These are phyloP conservation scores for Semnornis frantzii DNA, from an alignment of 2,113 vertebrate species.

Conservation along the genomic window DNA sequence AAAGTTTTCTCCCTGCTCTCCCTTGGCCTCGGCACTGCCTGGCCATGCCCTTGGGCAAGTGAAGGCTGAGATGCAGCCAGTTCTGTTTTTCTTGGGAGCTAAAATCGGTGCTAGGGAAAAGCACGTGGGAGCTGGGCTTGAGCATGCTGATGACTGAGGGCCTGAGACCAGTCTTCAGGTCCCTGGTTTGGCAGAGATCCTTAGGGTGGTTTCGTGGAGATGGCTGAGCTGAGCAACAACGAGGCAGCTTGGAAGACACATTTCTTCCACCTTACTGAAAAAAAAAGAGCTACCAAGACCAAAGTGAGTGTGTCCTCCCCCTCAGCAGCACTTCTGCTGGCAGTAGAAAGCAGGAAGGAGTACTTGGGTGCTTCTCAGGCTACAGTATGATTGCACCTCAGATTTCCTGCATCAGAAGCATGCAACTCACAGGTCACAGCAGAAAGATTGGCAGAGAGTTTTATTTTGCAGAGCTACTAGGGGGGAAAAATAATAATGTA, in stretches of 20 bases:
- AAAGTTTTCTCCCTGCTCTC: background rate
- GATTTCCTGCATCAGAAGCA: background rate
- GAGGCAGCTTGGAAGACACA: too few relatives aligned
- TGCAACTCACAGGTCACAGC: background rate
- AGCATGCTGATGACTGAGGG: background rate
- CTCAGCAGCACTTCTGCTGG: too few relatives aligned
- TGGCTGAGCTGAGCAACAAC: background rate
- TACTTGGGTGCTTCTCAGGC: background rate
- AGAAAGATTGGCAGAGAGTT: background rate
- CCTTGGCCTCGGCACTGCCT: background rate
- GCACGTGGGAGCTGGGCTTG: background rate
- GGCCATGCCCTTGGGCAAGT: accelerated
- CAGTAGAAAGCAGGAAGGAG: background rate
- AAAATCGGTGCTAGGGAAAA: background rate
- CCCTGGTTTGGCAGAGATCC: background rate
- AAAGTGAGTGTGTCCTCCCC: too few relatives aligned
- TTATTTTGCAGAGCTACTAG: background rate
- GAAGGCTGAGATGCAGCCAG: background rate
- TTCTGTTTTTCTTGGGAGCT: background rate
- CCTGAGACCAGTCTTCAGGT: background rate
- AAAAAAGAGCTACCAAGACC: too few relatives aligned
- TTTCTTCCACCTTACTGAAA: too few relatives aligned
- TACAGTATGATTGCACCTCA: background rate
- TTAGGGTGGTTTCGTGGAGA: background rate
- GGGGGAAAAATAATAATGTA: background rate